A percentile compares a stretch with the other conserved stretches of the same genome.
phyloP scores from a whole-genome alignment of 2,113 vertebrate species.

The Arothron firmamentum region DNA sequence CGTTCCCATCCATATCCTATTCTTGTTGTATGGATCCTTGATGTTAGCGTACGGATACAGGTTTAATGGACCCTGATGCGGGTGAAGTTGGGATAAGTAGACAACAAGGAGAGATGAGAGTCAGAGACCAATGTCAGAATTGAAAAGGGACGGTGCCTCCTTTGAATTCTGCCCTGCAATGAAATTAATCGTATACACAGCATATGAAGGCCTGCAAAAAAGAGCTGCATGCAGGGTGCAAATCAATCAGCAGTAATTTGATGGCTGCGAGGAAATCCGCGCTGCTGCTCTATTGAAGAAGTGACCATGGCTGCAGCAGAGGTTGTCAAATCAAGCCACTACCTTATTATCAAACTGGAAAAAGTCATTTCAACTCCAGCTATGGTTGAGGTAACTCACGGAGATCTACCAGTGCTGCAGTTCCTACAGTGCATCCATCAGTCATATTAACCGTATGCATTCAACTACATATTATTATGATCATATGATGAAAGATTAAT shows the following conservation, averaged over 20 bases:
- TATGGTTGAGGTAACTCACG: slow-evolving; percentile 13
- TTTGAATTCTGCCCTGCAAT: background rate
- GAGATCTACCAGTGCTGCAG: background rate
- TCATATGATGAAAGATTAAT: slow-evolving; percentile 2
- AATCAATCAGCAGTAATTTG: slow-evolving; percentile 19
- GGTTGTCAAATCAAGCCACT: slow-evolving; percentile 36
- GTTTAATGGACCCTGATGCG: background rate
- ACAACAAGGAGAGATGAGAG: too few species aligned
- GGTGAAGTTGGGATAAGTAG: background rate
- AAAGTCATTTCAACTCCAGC: slow-evolving; percentile 24
- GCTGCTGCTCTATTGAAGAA: slow-evolving; percentile 16
- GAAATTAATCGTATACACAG: slow-evolving; percentile 3
- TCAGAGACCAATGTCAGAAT: background rate
- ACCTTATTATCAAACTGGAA: slow-evolving; percentile 33
- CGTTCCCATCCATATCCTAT: too few species aligned
- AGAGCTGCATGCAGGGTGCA: slow-evolving; percentile 4
- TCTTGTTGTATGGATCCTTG: too few species aligned
- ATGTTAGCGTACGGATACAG: too few species aligned
- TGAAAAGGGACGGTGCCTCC: background rate
- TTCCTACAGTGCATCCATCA: background rate
- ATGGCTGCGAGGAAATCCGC: slow-evolving; percentile 17
- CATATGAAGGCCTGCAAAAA: slow-evolving; percentile 19
- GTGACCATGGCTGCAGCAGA: slow-evolving; percentile 1
- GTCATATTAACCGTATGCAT: background rate
- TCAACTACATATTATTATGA: slow-evolving; percentile 19